These are phyloP conservation scores for Neotoxoptera formosana DNA, from an alignment of 1,140 invertebrate genomes.

Conservation along the genomic window DNA sequence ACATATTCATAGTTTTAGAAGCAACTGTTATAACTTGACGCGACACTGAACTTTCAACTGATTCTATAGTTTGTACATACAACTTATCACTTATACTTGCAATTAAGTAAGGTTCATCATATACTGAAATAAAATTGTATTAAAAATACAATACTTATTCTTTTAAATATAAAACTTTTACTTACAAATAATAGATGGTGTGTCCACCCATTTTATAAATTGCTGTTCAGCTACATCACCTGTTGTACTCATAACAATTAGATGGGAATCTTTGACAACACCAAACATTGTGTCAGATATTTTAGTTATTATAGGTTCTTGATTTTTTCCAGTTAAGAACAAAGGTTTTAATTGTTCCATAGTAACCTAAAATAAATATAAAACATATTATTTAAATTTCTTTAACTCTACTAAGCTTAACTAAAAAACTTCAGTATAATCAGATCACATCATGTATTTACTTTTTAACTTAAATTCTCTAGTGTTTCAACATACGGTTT, in stretches of 20 bases:
- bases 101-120: slow-evolving; percentile 90
- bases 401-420: not conserved
- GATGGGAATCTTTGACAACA: slow-evolving; percentile 83
- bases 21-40: slow-evolving; percentile 46
- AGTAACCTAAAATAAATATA: slow-evolving; percentile 39
- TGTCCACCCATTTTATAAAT: slow-evolving; percentile 84
- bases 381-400: not conserved
- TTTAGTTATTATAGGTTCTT: slow-evolving; percentile 83
- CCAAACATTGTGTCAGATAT: slow-evolving; percentile 78
- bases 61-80: slow-evolving; percentile 80
- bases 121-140: slow-evolving; percentile 69
- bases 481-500: not conserved
- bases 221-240: slow-evolving; percentile 74
- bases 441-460: not conserved
- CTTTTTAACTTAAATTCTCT: not conserved
- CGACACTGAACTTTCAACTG: slow-evolving; percentile 61
- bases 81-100: slow-evolving; percentile 82
- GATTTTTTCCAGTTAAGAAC: slow-evolving; percentile 84
- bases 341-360: slow-evolving; percentile 63
- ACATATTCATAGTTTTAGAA: slow-evolving; percentile 70
- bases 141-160: not conserved
- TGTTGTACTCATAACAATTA: slow-evolving; percentile 79
- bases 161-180: slow-evolving; percentile 60
- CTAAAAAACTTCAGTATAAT: not conserved
- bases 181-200: slow-evolving; percentile 76